Conservation (phyloP, 2,113 vertebrate species). For the Sterna hirundo region DNA sequence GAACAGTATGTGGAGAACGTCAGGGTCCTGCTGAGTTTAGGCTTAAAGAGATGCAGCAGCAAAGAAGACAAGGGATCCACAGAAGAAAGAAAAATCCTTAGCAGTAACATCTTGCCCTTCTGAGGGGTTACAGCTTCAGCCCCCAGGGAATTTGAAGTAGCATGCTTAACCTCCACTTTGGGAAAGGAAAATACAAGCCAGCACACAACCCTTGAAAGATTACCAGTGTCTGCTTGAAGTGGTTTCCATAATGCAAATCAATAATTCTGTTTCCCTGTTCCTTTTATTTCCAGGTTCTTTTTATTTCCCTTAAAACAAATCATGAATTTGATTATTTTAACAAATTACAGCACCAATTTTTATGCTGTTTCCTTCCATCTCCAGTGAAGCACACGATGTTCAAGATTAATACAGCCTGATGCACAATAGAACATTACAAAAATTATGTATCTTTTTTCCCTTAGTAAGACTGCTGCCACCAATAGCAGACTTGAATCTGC, state of each 20-base stretch:
- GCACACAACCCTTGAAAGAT: not conserved
- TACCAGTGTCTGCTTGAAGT: not conserved
- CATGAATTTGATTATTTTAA: not conserved
- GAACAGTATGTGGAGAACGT: not conserved
- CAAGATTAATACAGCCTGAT: not conserved
- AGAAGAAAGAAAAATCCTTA: not conserved
- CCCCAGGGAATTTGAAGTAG: not conserved
- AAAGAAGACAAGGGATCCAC: not conserved
- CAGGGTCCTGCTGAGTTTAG: not conserved
- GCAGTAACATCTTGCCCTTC: not conserved
- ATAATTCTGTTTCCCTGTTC: not conserved
- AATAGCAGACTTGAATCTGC: constrained; percentile 16
- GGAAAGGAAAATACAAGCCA: not conserved
- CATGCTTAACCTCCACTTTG: not conserved
- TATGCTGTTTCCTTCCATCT: not conserved
- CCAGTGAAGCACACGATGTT: not conserved
- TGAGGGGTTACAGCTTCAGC: not conserved
- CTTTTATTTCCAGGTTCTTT: not conserved
- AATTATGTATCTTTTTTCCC: constrained; percentile 15
- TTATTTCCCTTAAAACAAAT: not conserved
- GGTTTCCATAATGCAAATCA: not conserved
- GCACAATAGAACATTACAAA: constrained; percentile 4
- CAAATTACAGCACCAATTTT: constrained; percentile 2
- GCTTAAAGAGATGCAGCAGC: not conserved
- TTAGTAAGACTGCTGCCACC: constrained; percentile 2